A percentile compares a stretch with the other conserved stretches of the same genome.
phyloP scores from a whole-genome alignment of 2,888 invertebrate genomes.

The Cryptus viduatorius region DNA sequence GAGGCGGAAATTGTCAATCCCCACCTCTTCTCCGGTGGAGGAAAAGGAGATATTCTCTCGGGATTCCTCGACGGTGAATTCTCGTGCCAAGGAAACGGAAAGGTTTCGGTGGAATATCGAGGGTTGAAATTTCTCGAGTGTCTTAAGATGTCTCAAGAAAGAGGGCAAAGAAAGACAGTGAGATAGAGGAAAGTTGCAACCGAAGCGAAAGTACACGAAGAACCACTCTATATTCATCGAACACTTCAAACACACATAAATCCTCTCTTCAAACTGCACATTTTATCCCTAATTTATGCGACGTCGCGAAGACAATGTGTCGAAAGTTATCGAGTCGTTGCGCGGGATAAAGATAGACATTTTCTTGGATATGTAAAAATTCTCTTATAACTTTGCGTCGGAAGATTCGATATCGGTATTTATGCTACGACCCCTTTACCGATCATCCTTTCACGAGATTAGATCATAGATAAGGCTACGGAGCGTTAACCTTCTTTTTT shows the following conservation, averaged over 20 bases:
- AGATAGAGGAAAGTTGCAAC: not conserved
- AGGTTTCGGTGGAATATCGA: constrained; percentile 24
- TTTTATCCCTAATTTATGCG: constrained; percentile 24
- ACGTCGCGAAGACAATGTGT: not conserved
- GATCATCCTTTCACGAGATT: constrained; percentile 33
- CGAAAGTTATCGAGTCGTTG: not conserved
- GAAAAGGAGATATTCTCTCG: constrained; percentile 55
- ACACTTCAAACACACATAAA: constrained; percentile 35
- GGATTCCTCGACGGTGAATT: constrained; percentile 42
- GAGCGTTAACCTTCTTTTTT: not conserved
- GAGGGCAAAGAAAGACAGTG: not conserved
- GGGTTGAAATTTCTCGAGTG: constrained; percentile 4
- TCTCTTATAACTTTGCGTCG: not conserved
- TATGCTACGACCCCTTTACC: not conserved
- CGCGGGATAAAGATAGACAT: not conserved
- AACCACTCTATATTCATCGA: constrained; percentile 54
- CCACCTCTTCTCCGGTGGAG: constrained; percentile 21
- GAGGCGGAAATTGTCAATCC: constrained; percentile 72
- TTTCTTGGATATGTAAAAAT: not conserved
- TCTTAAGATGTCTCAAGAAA: constrained; percentile 67
- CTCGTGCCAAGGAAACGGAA: constrained; percentile 37
- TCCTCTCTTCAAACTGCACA: not conserved
- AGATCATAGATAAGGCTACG: constrained; percentile 25
- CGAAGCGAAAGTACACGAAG: not conserved
- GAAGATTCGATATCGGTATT: not conserved